Evolutionary conservation across 2,113 vertebrate species (phyloP), one percentile per base, ranked within the genome.

Genomic region (Siniperca chuatsi): DNA sequence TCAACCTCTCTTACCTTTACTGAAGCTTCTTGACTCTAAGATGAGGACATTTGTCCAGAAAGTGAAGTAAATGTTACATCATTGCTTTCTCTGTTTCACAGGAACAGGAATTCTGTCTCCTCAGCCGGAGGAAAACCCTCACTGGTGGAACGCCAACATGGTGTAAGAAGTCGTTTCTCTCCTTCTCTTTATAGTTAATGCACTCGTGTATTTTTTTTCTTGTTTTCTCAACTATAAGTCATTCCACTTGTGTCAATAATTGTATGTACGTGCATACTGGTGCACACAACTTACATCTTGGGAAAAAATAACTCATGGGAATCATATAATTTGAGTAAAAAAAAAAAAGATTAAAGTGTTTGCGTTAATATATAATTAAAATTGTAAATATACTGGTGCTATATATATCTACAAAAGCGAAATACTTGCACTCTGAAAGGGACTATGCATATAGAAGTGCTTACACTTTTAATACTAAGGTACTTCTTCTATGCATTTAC

Each of bases 91-190:
- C 10, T 67, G 90, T 72, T 68, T 75, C 0, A 84, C 91, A 99
- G 98, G 97, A 92, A 97, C 97, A 0, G 98, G 98, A 64, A 98
- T 99, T 91, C 93, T 99, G 90, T 99, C 98, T 6, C 96, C 98
- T 0, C 97, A 97, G 84, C 98, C 98, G 0, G 98, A 99, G 92
- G 97, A 99, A 91, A 99, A 99, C 90, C 98, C 97, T 9, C 97
- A 99, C 92, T 99, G 98, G 98, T 99, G 98, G 98, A 99, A 99
- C 2, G 98, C 98, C 86, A 99, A 99, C 95, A 98, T 98, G 95
- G 98, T 98, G 98, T 99, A 98, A 97, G 98, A 77, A 42, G 29
- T 20, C 12, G 2, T 10, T 0, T 60, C 8, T 60, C 25, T 55
- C 33, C 46, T 67, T 70, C 52, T 55, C 55, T 52, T 52, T 6